Evolutionary conservation across 2,888 invertebrate species (phyloP), one percentile per base, ranked within the genome.

Genomic region (Chrysolina oricalcia): DNA sequence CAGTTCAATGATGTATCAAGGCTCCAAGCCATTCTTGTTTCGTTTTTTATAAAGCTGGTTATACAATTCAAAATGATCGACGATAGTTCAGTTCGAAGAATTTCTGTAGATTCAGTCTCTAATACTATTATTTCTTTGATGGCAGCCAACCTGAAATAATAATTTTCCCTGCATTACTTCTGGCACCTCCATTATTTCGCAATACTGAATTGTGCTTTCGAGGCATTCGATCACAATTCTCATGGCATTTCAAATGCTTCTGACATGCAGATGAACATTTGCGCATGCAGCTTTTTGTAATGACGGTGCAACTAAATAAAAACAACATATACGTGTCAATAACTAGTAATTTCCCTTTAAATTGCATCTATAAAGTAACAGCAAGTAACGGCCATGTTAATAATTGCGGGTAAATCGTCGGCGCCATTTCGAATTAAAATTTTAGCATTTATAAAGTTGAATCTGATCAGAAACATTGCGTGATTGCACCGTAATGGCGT

Each of bases 391-490:
- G 75, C 75, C 78, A 75, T 75, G 75, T 73, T 62, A 50, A 72
- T 78, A 72, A 75, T 78, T 71, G 72, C 70, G 59, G 56, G 71
- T 64, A 69, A 74, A 78, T 68, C 72, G 74, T 72, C 76, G 78
- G 73, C 77, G 76, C 78, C 79, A 79, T 79, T 79, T 72, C 75
- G 63, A 79, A 78, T 79, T 79, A 73, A 79, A 56, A 80, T 75
- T 79, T 78, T 71, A 75, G 75, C 75, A 74, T 78, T 77, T 77
- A 76, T 79, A 77, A 77, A 80, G 73, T 78, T 73, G 74, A 78
- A 81, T 81, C 80, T 80, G 81, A 80, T 82, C 81, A 79, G 75
- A 73, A 81, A 76, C 78, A 77, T 83, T 76, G 83, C 83, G 82
- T 83, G 83, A 80, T 78, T 73, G 74, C 65, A 69, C 74, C 74